Evolutionary conservation across 2,797 vertebrate species (phyloP).

Genomic region (Danio choprae): DNA sequence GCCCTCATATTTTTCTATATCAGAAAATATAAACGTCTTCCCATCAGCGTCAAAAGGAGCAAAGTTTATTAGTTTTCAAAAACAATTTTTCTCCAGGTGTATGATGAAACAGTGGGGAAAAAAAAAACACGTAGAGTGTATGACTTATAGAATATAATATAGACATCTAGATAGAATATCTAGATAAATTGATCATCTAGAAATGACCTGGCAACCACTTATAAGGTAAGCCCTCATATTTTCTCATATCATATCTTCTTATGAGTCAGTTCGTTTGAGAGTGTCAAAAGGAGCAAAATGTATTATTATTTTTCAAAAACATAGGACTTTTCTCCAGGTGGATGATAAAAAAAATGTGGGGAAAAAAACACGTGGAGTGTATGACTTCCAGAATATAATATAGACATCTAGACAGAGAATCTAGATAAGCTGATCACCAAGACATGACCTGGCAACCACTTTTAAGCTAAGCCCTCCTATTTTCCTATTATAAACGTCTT

Average conservation of each 20-base stretch:
- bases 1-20: not conserved
- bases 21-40: slow-evolving; percentile 1
- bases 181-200: too few species aligned
- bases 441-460: not conserved
- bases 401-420: not conserved
- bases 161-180: not conserved
- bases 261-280: not conserved
- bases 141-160: not conserved
- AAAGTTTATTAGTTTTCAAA: too few species aligned
- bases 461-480: not conserved
- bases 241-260: slow-evolving; percentile 6
- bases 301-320: too few species aligned
- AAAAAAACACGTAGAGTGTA: not conserved
- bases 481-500: too few species aligned
- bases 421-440: too few species aligned
- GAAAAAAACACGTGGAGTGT: not conserved
- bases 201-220: not conserved
- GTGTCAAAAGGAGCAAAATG: slow-evolving; percentile 33
- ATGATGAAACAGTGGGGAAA: too few species aligned
- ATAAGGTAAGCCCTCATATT: not conserved
- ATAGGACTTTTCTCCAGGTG: too few species aligned
- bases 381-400: not conserved
- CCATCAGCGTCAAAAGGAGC: slow-evolving; percentile 15
- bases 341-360: too few species aligned
- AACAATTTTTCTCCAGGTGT: too few species aligned